Conservation (phyloP, 2,888 invertebrate genomes). For the Cerastis rubricosa region DNA sequence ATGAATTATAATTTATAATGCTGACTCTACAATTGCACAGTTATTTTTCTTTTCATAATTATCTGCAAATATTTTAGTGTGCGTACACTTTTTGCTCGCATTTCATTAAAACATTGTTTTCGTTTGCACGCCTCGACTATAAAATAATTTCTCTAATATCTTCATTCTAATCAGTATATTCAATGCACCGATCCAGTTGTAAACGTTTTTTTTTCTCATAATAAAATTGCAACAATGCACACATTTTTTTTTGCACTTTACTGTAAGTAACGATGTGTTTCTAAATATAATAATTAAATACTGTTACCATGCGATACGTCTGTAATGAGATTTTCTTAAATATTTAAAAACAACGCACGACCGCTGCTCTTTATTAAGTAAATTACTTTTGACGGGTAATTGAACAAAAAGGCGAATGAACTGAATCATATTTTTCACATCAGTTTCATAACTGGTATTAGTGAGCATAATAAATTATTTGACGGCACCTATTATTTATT, state of each 20-base stretch:
- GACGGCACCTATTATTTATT: slow-evolving; percentile 1
- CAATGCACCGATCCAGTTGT: slow-evolving; percentile 56
- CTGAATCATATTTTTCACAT: neutral
- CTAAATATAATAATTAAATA: slow-evolving; percentile 50
- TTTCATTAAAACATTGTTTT: slow-evolving; percentile 56
- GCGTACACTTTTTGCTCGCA: slow-evolving; percentile 50
- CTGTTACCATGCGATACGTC: slow-evolving; percentile 27
- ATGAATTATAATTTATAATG: slow-evolving; percentile 14
- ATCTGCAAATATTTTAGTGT: slow-evolving; percentile 52
- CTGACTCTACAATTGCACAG: slow-evolving; percentile 16
- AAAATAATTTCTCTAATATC: slow-evolving; percentile 67
- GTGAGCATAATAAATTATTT: neutral
- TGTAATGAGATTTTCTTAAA: slow-evolving; percentile 13
- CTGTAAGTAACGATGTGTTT: slow-evolving; percentile 36
- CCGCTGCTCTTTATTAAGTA: neutral
- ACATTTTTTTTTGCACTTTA: slow-evolving; percentile 49
- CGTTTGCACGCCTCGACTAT: slow-evolving; percentile 62
- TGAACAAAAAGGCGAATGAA: slow-evolving; percentile 10
- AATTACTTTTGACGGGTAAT: slow-evolving; percentile 15
- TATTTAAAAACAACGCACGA: neutral
- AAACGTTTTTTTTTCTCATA: slow-evolving; percentile 62
- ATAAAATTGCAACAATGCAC: slow-evolving; percentile 68
- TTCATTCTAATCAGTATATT: slow-evolving; percentile 67
- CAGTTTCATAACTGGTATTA: neutral
- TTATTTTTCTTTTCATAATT: slow-evolving; percentile 43